These are phyloP conservation scores for Hydrolagus colliei DNA, from an alignment of 2,797 vertebrate species.

Conservation along the genomic window DNA sequence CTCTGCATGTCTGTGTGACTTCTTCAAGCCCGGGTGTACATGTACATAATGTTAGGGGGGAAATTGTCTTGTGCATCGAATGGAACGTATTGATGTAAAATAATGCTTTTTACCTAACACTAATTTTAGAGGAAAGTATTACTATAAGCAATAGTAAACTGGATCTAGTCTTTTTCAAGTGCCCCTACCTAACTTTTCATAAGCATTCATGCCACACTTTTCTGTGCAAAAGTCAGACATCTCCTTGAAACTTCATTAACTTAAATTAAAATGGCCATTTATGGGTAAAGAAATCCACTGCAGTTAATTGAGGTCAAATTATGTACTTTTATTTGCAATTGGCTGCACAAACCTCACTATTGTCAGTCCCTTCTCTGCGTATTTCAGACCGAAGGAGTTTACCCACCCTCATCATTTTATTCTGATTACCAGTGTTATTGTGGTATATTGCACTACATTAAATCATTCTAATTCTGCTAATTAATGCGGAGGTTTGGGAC, in stretches of 20 bases:
- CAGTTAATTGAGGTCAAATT: background rate
- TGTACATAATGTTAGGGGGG: background rate
- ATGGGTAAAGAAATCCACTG: background rate
- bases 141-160: background rate
- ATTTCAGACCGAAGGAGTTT: background rate
- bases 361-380: background rate
- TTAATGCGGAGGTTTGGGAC: background rate
- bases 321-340: background rate
- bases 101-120: background rate
- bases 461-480: conserved; percentile 13
- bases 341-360: background rate
- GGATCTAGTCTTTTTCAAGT: background rate
- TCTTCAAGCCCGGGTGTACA: background rate
- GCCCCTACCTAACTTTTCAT: background rate
- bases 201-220: background rate
- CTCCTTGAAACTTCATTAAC: background rate
- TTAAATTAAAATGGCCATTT: background rate
- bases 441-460: background rate
- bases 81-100: conserved; percentile 16
- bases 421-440: background rate
- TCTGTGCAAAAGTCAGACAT: too few species aligned
- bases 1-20: background rate
- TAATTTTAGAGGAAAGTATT: background rate
- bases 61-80: background rate
- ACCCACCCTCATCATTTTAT: background rate